These are phyloP conservation scores for Neoniphon sammara DNA, from an alignment of 2,797 vertebrate species.

Conservation along the genomic window DNA sequence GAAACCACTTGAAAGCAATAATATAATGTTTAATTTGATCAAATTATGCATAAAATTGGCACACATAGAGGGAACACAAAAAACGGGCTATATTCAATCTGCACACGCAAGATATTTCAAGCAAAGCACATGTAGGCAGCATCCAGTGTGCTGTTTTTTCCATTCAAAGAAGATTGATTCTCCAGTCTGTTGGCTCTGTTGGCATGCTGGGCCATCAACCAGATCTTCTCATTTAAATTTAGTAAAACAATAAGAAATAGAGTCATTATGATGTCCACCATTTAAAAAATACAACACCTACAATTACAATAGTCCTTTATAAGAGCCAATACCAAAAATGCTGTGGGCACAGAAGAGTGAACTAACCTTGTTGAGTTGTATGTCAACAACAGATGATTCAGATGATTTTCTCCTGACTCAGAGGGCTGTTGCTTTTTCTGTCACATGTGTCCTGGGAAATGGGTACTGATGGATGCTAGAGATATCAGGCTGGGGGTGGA, in stretches of 20 bases:
- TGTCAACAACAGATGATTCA: slow-evolving; percentile 33
- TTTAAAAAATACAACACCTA: too few species aligned
- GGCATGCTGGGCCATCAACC: not conserved
- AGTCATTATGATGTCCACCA: too few species aligned
- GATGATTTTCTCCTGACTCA: slow-evolving; percentile 33
- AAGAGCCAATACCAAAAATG: not conserved
- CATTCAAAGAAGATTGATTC: slow-evolving; percentile 8
- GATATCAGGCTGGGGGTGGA: slow-evolving; percentile 27
- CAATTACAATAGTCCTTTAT: too few species aligned
- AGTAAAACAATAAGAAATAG: not conserved
- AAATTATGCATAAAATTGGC: too few species aligned
- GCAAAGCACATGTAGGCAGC: too few species aligned
- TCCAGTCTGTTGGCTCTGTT: not conserved
- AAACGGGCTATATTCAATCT: too few species aligned
- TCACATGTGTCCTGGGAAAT: slow-evolving; percentile 36
- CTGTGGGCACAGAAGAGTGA: not conserved
- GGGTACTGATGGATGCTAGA: slow-evolving; percentile 20
- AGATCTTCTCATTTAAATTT: slow-evolving; percentile 8
- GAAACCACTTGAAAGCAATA: too few species aligned
- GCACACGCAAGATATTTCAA: too few species aligned
- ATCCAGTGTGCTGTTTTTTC: not conserved
- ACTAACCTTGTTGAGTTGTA: slow-evolving; percentile 11
- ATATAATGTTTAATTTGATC: too few species aligned
- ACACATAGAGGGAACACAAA: too few species aligned
- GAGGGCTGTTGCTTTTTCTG: not conserved